These are phyloP conservation scores for Antheraea assamensis DNA, from an alignment of 2,888 invertebrate genomes.

Conservation along the genomic window DNA sequence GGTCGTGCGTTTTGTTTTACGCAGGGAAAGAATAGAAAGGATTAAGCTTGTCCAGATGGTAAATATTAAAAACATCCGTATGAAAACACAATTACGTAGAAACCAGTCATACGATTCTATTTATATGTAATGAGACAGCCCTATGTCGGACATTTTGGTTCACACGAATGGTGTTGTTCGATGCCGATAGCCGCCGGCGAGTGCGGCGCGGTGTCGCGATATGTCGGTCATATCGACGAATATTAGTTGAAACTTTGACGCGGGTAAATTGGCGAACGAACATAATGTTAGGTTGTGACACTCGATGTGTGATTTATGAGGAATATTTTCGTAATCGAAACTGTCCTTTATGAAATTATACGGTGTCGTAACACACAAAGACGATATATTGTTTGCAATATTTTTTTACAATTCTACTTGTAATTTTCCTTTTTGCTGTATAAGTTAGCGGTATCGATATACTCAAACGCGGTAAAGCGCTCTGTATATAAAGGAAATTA, in stretches of 20 bases:
- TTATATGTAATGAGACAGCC: neutral
- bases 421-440: too few species aligned
- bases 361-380: neutral
- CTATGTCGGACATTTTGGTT: slow-evolving; percentile 11
- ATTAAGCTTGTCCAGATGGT: too few species aligned
- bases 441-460: too few species aligned
- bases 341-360: neutral
- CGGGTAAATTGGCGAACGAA: neutral
- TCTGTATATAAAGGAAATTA: too few species aligned
- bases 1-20: too few species aligned
- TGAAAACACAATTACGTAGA: too few species aligned
- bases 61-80: too few species aligned
- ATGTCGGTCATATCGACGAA: slow-evolving; percentile 43
- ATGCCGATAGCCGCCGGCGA: slow-evolving; percentile 18
- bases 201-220: slow-evolving; percentile 29
- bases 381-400: neutral
- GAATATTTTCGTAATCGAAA: slow-evolving; percentile 1
- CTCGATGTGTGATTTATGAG: neutral
- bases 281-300: neutral
- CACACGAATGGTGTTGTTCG: slow-evolving; percentile 19
- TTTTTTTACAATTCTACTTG: neutral
- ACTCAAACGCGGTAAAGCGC: neutral
- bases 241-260: neutral
- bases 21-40: too few species aligned
- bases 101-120: neutral